These are phyloP conservation scores for Hedychridium roseum DNA, from an alignment of 2,888 invertebrate genomes.

Conservation along the genomic window DNA sequence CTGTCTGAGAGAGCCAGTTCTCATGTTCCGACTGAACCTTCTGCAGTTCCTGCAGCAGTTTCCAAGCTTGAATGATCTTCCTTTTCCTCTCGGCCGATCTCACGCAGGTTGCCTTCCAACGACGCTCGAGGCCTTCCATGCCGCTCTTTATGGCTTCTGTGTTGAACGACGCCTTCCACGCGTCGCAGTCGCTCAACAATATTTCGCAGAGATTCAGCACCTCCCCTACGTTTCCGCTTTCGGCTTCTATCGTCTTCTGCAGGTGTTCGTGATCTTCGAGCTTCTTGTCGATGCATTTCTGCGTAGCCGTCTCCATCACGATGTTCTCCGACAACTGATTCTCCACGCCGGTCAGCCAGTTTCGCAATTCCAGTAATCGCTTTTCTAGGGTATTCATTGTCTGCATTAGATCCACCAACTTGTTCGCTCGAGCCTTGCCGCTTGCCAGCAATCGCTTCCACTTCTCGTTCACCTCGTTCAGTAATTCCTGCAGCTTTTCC, in stretches of 20 bases:
- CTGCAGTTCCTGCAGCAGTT: constrained; percentile 69
- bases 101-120: constrained; percentile 82
- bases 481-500: constrained; percentile 66
- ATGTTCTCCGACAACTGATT: constrained; percentile 74
- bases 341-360: constrained; percentile 79
- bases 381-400: constrained; percentile 77
- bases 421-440: constrained; percentile 74
- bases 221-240: constrained; percentile 81
- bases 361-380: constrained; percentile 75
- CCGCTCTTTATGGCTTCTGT: constrained; percentile 73
- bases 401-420: constrained; percentile 76
- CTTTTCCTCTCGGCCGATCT: constrained; percentile 77
- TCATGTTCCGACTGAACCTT: constrained; percentile 69
- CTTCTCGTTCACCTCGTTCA: constrained; percentile 72
- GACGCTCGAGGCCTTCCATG: constrained; percentile 76
- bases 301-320: constrained; percentile 72
- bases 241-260: constrained; percentile 78
- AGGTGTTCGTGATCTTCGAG: constrained; percentile 77
- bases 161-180: constrained; percentile 76
- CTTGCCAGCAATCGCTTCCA: constrained; percentile 75
- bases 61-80: constrained; percentile 72
- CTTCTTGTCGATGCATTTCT: constrained; percentile 74
- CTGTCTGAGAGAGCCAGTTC: constrained; percentile 71
- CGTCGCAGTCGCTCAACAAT: constrained; percentile 77
- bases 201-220: constrained; percentile 82